phyloP scores from a whole-genome alignment of 2,888 invertebrate genomes.

The Ecliptopera silaceata region DNA sequence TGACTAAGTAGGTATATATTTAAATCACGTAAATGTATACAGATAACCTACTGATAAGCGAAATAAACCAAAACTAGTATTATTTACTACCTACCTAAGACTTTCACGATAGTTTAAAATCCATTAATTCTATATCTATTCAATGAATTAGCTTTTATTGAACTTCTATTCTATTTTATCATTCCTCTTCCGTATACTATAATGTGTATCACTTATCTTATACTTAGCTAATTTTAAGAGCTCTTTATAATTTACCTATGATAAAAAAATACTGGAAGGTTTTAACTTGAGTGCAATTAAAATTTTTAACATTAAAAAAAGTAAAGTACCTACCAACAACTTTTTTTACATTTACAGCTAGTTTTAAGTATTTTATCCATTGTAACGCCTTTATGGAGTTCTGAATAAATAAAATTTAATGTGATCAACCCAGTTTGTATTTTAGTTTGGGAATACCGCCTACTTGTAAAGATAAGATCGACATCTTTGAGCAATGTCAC shows the following conservation, averaged over 20 bases:
- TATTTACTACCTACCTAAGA: constrained; percentile 35
- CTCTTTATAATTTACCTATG: constrained; percentile 4
- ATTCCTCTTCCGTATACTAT: constrained; percentile 9
- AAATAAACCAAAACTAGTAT: constrained; percentile 55
- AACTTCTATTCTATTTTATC: neutral
- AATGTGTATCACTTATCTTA: constrained; percentile 1
- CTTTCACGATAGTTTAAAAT: constrained; percentile 21
- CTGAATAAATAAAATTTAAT: constrained; percentile 72
- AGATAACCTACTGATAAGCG: constrained; percentile 22
- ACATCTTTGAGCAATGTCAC: too few species aligned
- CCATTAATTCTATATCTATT: too few species aligned
- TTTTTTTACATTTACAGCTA: constrained; percentile 56
- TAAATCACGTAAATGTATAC: constrained; percentile 4
- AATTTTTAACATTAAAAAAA: constrained; percentile 37
- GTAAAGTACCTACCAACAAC: constrained; percentile 38
- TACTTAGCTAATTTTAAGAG: neutral
- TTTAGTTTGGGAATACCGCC: too few species aligned
- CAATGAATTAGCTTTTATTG: too few species aligned
- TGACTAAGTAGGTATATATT: neutral
- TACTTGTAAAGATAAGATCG: too few species aligned
- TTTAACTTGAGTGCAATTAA: constrained; percentile 12
- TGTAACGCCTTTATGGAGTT: constrained; percentile 68
- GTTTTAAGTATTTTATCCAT: constrained; percentile 63
- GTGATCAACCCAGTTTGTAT: constrained; percentile 35
- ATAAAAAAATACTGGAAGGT: neutral